Conservation (phyloP, 2,797 vertebrate genomes). For the Gadopsis marmoratus region DNA sequence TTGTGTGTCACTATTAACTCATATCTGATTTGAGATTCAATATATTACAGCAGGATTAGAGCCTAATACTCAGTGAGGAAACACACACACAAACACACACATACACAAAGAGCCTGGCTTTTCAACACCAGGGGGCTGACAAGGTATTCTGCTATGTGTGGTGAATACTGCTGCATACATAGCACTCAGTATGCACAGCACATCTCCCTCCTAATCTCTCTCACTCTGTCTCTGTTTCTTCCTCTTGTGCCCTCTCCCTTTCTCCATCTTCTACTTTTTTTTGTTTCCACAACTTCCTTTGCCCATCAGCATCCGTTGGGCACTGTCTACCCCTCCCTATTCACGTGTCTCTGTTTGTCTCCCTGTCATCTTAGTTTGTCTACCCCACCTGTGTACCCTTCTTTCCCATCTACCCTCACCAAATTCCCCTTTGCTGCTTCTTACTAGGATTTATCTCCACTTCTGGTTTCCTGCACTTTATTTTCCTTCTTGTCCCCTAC, state of each 20-base stretch:
- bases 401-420: conserved; percentile 11
- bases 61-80: conserved; percentile 49
- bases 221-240: conserved; percentile 58
- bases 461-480: conserved; percentile 11
- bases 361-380: conserved; percentile 22
- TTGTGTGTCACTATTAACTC: conserved; percentile 63
- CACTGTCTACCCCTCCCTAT: conserved; percentile 12
- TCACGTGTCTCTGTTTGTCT: conserved; percentile 4
- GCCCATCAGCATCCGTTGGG: conserved; percentile 9
- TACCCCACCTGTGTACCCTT: conserved; percentile 1
- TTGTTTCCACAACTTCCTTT: conserved; percentile 10
- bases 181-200: conserved; percentile 72
- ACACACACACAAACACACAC: conserved; percentile 33
- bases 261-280: conserved; percentile 19
- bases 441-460: neutral
- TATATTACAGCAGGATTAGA: conserved; percentile 67
- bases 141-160: conserved; percentile 62
- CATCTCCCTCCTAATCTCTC: conserved; percentile 64
- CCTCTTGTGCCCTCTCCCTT: conserved; percentile 39
- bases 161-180: conserved; percentile 69
- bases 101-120: conserved; percentile 48
- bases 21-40: conserved; percentile 61
- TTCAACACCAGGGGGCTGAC: conserved; percentile 61
- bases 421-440: conserved; percentile 9
- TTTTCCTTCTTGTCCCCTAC: neutral